A percentile compares a stretch with the other conserved stretches of the same genome.
Conservation (phyloP, 2,888 invertebrate species). For the Zeuzera pyrina region DNA sequence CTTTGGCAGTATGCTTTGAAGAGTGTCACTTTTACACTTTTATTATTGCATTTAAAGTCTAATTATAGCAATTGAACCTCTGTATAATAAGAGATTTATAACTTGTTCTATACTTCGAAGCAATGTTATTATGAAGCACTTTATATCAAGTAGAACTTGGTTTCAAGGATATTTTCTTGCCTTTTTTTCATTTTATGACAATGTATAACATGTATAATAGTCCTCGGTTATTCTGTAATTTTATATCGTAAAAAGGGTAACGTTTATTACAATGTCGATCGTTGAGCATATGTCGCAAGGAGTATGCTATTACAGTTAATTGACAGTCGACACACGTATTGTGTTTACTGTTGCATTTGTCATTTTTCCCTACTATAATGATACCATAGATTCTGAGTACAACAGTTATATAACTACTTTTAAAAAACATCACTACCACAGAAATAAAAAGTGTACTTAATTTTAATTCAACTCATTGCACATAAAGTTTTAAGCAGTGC, state of each 20-base stretch:
- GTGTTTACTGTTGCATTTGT: conserved; percentile 58
- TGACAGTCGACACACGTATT: conserved; percentile 52
- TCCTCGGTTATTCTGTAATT: conserved; percentile 34
- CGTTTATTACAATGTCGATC: conserved; percentile 49
- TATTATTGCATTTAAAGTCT: too few species aligned
- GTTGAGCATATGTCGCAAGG: conserved; percentile 55
- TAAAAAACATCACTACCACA: conserved; percentile 37
- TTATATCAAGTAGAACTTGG: too few species aligned
- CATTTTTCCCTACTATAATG: conserved; percentile 58
- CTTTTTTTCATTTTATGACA: too few species aligned
- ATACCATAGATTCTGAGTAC: conserved; percentile 39
- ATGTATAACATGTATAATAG: conserved; percentile 6
- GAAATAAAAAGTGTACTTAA: background rate
- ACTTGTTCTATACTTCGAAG: too few species aligned
- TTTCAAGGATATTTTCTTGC: too few species aligned
- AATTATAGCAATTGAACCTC: too few species aligned
- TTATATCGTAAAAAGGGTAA: conserved; percentile 52
- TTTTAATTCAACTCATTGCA: background rate
- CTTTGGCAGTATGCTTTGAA: too few species aligned
- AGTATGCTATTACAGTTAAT: conserved; percentile 56
- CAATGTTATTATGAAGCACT: too few species aligned
- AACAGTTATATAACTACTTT: conserved; percentile 30
- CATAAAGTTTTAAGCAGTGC: too few species aligned
- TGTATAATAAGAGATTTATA: too few species aligned
- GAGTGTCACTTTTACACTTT: too few species aligned